Evolutionary conservation across 2,113 vertebrate genomes (phyloP).

Genomic region (Prochilodus magdalenae): DNA sequence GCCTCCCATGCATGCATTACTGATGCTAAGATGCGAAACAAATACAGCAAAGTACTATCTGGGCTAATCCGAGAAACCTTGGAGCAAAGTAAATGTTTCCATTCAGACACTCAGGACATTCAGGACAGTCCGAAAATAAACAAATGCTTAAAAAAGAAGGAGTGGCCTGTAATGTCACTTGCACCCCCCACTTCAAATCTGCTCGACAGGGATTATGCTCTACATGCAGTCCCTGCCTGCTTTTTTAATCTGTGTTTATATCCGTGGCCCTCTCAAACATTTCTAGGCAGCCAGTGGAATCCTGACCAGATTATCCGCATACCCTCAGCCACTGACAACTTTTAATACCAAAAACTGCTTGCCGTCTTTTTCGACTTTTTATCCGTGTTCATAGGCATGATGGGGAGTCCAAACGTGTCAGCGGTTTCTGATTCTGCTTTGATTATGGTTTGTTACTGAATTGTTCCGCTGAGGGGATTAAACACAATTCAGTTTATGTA

Average conservation of each 20-base stretch:
- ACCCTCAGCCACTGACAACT: neutral
- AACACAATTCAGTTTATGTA: too few species aligned
- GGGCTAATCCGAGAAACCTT: neutral
- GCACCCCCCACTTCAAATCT: neutral
- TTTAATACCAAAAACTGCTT: neutral
- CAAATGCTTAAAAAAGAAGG: neutral
- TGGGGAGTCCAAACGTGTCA: too few species aligned
- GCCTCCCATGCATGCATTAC: too few species aligned
- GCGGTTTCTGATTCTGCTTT: too few species aligned
- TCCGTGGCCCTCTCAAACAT: conserved; percentile 44
- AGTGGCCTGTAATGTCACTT: conserved; percentile 1
- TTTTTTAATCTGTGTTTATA: conserved; percentile 56
- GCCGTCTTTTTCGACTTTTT: neutral
- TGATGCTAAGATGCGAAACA: neutral
- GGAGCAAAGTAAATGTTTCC: neutral
- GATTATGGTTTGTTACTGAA: too few species aligned
- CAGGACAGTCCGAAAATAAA: conserved; percentile 3
- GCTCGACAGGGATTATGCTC: conserved; percentile 46
- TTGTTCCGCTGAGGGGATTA: too few species aligned
- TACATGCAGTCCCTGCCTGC: conserved; percentile 41
- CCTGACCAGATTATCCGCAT: neutral
- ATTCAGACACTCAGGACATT: neutral
- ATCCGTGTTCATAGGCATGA: neutral
- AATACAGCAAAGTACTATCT: neutral
- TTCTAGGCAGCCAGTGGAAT: conserved; percentile 45